These are phyloP conservation scores for Labeo rohita DNA, from an alignment of 2,113 vertebrate species.

Conservation along the genomic window DNA sequence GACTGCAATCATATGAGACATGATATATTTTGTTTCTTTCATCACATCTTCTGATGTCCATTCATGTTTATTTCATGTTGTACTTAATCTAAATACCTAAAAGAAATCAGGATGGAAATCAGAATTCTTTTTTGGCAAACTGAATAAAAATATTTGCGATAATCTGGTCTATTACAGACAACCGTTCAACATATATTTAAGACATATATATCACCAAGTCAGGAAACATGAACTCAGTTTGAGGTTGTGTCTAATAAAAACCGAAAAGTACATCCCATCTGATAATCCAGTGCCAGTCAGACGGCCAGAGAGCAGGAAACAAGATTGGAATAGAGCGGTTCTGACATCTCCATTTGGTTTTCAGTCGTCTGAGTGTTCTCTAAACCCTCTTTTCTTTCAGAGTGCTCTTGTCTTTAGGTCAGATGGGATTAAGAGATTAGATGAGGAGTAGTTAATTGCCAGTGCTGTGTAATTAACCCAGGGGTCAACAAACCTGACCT, in stretches of 20 bases:
- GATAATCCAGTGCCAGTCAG: conserved; percentile 29
- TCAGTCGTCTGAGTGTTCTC: conserved; percentile 4
- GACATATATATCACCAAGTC: neutral
- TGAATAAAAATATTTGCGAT: neutral
- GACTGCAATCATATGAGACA: no score
- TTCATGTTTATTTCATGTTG: no score
- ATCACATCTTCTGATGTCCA: no score
- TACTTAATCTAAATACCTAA: neutral
- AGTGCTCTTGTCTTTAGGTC: neutral
- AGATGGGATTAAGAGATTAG: neutral
- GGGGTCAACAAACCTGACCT: conserved; percentile 26
- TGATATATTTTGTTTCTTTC: no score
- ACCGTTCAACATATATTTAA: neutral
- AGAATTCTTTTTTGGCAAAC: neutral
- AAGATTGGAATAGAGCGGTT: neutral
- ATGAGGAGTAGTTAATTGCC: conserved; percentile 12
- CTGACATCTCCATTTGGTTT: conserved; percentile 16
- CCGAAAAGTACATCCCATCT: conserved; percentile 22
- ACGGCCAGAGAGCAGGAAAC: neutral
- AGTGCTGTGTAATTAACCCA: conserved; percentile 51
- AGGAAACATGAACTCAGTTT: conserved; percentile 12
- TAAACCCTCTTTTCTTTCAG: conserved; percentile 1
- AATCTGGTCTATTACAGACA: neutral
- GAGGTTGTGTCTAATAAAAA: neutral
- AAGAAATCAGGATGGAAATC: neutral